Evolutionary conservation across 2,797 vertebrate species (phyloP).

Genomic region (Pterois miles): DNA sequence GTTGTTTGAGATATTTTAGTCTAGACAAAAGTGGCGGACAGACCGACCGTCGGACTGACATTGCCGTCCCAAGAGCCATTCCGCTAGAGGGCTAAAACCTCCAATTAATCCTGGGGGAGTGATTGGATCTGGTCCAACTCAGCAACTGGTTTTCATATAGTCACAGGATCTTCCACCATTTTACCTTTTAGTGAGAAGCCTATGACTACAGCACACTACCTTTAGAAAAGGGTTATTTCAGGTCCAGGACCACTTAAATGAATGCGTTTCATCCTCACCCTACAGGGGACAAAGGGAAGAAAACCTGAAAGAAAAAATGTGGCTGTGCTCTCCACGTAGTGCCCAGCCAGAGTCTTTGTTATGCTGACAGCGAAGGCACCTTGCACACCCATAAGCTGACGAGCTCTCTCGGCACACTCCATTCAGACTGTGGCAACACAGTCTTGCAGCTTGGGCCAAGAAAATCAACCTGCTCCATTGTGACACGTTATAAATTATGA

Average conservation of each 20-base stretch:
- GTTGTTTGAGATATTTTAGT: not conserved
- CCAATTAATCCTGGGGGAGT: not conserved
- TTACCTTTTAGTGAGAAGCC: not conserved
- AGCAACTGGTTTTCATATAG: not conserved
- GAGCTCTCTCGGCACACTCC: constrained; percentile 10
- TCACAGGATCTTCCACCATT: not conserved
- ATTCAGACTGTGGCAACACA: constrained; percentile 2
- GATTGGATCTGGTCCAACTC: not conserved
- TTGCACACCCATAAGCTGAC: constrained; percentile 20
- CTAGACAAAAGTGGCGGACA: not conserved
- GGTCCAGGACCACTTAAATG: not conserved
- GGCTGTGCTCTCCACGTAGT: not conserved
- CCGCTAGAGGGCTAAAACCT: not conserved
- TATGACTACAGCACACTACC: not conserved
- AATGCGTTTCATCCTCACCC: constrained; percentile 9
- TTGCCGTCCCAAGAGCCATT: not conserved
- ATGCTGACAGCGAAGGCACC: constrained; percentile 23
- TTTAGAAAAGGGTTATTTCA: not conserved
- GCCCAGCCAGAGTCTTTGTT: constrained; percentile 20
- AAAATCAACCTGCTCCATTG: constrained; percentile 8
- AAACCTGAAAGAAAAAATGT: constrained; percentile 16
- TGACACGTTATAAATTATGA: constrained; percentile 2
- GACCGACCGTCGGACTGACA: not conserved
- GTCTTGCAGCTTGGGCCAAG: not conserved
- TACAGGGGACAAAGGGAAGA: not conserved